phyloP scores from a whole-genome alignment of 2,797 vertebrate genomes.

The Labeo calbasu region DNA sequence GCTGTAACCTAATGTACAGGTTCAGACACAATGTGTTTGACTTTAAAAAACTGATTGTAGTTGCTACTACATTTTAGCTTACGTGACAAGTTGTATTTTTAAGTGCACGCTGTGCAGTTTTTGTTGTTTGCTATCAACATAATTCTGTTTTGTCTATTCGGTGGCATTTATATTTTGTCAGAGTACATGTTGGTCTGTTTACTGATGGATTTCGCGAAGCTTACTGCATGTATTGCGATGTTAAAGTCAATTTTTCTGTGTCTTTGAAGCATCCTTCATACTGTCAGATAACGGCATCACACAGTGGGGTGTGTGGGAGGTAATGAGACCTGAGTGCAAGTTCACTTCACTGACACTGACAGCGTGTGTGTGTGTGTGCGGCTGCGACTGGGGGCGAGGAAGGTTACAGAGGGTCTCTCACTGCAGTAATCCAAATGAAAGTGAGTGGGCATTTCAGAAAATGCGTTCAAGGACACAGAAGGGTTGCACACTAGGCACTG shows the following conservation, averaged over 20 bases:
- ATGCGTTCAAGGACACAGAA: conserved; percentile 38
- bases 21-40: background rate
- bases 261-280: conserved; percentile 40
- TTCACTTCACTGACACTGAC: conserved; percentile 39
- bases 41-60: background rate
- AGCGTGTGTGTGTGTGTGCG: conserved; percentile 7
- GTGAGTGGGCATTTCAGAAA: conserved; percentile 38
- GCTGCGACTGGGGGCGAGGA: conserved; percentile 17
- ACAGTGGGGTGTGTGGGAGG: conserved; percentile 30
- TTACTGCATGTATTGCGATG: conserved; percentile 4
- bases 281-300: conserved; percentile 36
- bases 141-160: background rate
- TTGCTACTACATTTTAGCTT: background rate
- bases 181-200: background rate
- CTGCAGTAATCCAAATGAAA: conserved; percentile 44
- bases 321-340: conserved; percentile 48
- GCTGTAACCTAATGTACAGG: background rate
- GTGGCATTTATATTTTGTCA: conserved; percentile 6
- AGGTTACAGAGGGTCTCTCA: conserved; percentile 35
- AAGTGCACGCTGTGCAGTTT: background rate
- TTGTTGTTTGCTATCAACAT: background rate
- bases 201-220: background rate
- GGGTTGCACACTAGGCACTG: conserved; percentile 25
- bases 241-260: conserved; percentile 22
- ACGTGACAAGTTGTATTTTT: background rate